Base-by-base conservation (phyloP, 2,797 vertebrate genomes). In the Enteromius thamalakanensis region DNA sequence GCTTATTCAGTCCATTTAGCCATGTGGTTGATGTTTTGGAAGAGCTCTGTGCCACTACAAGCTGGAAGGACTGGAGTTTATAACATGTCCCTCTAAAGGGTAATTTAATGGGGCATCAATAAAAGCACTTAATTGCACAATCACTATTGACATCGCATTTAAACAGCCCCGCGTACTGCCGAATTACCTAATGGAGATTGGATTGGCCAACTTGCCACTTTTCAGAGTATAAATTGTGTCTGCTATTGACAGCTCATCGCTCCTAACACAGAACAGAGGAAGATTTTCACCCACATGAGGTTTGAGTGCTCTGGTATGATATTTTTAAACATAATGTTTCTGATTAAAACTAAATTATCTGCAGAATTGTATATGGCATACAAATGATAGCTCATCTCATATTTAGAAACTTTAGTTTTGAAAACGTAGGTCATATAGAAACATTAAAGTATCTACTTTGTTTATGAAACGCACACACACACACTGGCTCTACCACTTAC, bases 81-180 rank as follows among this genome's bases (percentile, higher is more conserved):
- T 91, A 88, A 92, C 81, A 83, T 86, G 87, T 89, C 80, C 75
- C 85, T 91, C 71, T 85, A 91, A 91, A 91, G 89, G 89, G 86
- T 90, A 87, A 89, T 92, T 95, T 97, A 96, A 97, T 95, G 94
- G 95, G 91, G 94, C 94, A 95, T 96, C 95, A 91, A 94, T 95
- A 95, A 94, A 95, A 95, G 95, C 93, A 94, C 95, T 95, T 97
- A 96, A 97, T 97, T 97, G 96, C 93, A 93, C 94, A 97, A 95
- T 94, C 93, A 95, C 93, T 96, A 96, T 96, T 95, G 96, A 96
- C 95, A 95, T 90, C 92, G 91, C 93, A 95, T 96, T 96, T 97
- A 96, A 97, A 97, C 94, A 96, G 94, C 93, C 94, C 93, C 88
- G 93, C 94, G 94, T 96, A 97, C 95, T 95, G 94, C 94, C 94